Conservation (phyloP, 2,797 vertebrate species). For the Aselliscus stoliczkanus region DNA sequence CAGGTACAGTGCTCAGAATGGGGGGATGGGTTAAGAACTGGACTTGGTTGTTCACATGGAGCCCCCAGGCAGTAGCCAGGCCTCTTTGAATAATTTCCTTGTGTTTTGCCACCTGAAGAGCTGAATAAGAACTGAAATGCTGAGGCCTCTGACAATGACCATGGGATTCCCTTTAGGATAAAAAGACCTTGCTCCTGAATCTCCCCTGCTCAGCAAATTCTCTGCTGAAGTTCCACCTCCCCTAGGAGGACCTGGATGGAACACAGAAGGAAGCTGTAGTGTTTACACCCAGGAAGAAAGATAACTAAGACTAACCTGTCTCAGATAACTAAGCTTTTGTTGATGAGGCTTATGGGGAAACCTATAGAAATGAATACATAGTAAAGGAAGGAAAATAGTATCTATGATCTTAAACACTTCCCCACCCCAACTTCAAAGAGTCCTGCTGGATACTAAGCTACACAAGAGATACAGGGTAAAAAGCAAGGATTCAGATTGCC, state of each 20-base stretch:
- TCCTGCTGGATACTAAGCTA: not conserved
- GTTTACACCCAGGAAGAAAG: not conserved
- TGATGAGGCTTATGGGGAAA: not conserved
- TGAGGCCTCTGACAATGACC: not conserved
- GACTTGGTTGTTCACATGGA: fast-evolving
- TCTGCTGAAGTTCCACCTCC: not conserved
- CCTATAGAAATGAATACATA: not conserved
- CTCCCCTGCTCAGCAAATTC: not conserved
- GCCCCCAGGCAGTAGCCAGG: not conserved
- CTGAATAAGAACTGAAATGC: not conserved
- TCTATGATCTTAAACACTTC: not conserved
- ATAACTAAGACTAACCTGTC: not conserved
- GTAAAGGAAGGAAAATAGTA: not conserved
- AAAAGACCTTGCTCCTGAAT: not conserved
- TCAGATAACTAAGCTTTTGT: not conserved
- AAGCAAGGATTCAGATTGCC: not conserved
- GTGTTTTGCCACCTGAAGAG: not conserved
- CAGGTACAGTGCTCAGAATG: not conserved
- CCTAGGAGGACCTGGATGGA: not conserved
- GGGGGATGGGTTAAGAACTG: not conserved
- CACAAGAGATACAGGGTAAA: not conserved
- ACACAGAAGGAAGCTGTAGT: not conserved
- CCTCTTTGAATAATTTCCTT: not conserved
- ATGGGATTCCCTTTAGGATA: not conserved
- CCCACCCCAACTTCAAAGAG: not conserved